Evolutionary conservation across 2,888 invertebrate species (phyloP), one percentile per base, ranked within the genome.

Genomic region (Acheta domesticus): DNA sequence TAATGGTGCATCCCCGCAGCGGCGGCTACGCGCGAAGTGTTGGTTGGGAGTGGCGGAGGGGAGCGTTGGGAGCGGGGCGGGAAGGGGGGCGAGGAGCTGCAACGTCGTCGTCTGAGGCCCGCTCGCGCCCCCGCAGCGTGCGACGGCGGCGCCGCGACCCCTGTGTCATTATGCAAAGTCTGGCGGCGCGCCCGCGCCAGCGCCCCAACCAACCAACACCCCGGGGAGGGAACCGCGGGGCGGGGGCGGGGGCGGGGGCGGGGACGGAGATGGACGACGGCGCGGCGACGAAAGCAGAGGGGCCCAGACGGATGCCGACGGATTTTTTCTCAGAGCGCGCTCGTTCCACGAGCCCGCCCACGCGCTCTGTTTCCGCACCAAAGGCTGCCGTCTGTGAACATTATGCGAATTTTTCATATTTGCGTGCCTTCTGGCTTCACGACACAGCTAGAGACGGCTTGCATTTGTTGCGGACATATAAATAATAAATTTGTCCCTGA

Each of bases 101-200:
- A 62, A 19, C 62, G 62, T 12, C 36, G 36, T 4, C 36, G 36
- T 36, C 36, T 36, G 36, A 36, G 36, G 36, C 8, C 8, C 8
- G 36, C 36, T 36, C 36, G 36, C 36, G 36, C 36, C 36, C 36
- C 36, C 8, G 8, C 8, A 36, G 8, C 36, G 36, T 8, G 36
- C 36, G 36, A 36, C 36, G 36, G 5, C 8, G 36, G 8, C 36
- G 36, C 36, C 36, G 62, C 62, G 62, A 11, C 62, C 62, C 62
- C 62, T 62, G 62, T 62, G 62, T 62, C 62, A 62, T 62, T 62
- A 62, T 62, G 62, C 62, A 62, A 62, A 62, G 62, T 14, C 62
- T 14, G 62, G 62, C n/a, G 14, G 4, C 62, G 16, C 62, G 36
- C 62, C 62, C 62, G 36, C 8, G 8, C 36, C 36, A 5, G 14